Base-by-base conservation (phyloP, 2,888 invertebrate genomes). In the Pachliopta kotzebuea region DNA sequence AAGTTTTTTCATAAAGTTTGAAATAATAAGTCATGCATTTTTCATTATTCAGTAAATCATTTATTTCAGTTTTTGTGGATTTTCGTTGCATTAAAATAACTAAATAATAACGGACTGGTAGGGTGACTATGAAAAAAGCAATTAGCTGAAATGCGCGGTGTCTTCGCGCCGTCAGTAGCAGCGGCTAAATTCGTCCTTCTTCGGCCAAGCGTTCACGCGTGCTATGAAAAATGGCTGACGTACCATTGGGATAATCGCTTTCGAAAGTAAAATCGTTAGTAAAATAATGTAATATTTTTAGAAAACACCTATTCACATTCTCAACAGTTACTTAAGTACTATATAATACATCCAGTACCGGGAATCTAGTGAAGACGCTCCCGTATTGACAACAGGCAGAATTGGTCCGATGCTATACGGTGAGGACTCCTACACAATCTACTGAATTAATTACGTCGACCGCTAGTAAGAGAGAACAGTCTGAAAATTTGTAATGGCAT, bases 121-220 rank as follows among this genome's bases (percentile, higher is more conserved):
- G 61, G 66, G 60, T 54, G 60, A 54, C 67, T 61, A 62, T 79
- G 84, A 88, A 88, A 89, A 87, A 88, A 85, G 83, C 85, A 88
- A 90, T 89, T 88, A 89, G 84, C 87, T 86, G 84, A 86, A 86
- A 86, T 85, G 87, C 74, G 72, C 68, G 67, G 63, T 68, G 68
- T 56, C 64, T 66, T 50, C 56, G 52, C 52, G 58, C 58, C 66
- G 56, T 67, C 66, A 60, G 67, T 63, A 66, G 61, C 68, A 54
- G 59, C 69, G 67, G 76, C 84, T 85, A 85, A 83, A 83, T 83
- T 83, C 80, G 85, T 77, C 74, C 75, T 69, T 67, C 67, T 69
- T 71, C 84, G 78, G 74, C 81, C 81, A 71, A 81, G 84, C 90
- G 84, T 88, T 90, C 88, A 90, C 73, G 83, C 90, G 88, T 87